Percentiles rank a stretch among this genome's conserved stretches.
phyloP scores from a whole-genome alignment of 1,140 invertebrate species.

The Saccostrea echinata region DNA sequence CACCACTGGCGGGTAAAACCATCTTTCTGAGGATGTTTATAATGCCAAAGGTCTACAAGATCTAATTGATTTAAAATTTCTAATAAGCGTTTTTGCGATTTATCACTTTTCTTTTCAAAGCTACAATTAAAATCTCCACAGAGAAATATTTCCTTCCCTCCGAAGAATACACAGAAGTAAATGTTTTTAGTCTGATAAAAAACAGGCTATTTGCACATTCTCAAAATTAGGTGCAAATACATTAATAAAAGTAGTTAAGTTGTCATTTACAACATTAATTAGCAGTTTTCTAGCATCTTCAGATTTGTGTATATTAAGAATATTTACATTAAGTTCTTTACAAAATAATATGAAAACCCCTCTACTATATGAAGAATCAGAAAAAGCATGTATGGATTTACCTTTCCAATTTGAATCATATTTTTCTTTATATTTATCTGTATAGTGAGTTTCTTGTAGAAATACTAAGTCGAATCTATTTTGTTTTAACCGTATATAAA shows the following conservation, averaged over 20 bases:
- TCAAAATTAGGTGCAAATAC: no score
- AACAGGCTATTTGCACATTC: neutral
- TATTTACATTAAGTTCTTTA: no score
- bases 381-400: neutral
- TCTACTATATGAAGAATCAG: neutral
- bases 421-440: neutral
- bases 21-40: neutral
- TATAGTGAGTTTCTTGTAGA: neutral
- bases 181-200: neutral
- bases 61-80: neutral
- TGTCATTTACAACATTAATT: neutral
- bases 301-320: neutral
- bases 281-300: neutral
- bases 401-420: neutral
- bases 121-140: neutral
- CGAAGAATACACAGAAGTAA: neutral
- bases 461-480: neutral
- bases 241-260: neutral
- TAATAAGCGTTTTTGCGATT: neutral
- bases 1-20: neutral
- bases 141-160: neutral
- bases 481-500: neutral
- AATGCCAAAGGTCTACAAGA: neutral
- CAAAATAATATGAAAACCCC: neutral
- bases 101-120: neutral